Conservation (phyloP, 2,113 vertebrate genomes). For the Laticauda laticaudata region DNA sequence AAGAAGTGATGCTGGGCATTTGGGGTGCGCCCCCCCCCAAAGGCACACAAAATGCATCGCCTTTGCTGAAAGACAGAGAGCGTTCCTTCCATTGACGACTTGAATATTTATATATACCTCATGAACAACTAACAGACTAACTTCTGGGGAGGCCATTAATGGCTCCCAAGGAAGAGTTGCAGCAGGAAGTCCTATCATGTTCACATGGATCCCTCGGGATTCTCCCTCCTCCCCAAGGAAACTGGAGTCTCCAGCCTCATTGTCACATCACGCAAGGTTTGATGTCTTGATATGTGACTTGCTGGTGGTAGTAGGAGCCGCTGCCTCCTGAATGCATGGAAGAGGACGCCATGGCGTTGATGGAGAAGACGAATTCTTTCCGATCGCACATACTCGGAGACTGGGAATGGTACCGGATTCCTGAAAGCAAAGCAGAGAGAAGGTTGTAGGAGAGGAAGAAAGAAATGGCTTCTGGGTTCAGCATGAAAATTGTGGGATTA, state of each 20-base stretch:
- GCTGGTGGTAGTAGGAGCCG: conserved; percentile 95
- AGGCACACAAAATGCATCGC: not conserved
- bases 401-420: conserved; percentile 96
- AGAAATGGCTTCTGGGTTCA: not conserved
- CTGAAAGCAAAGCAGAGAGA: conserved; percentile 64
- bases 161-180: not conserved
- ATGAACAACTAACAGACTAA: conserved; percentile 34
- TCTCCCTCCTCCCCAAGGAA: conserved; percentile 20
- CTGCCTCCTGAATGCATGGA: conserved; percentile 90
- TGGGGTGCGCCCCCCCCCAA: not conserved
- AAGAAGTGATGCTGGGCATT: not conserved
- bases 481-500: not conserved
- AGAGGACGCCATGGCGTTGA: conserved; percentile 97
- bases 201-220: conserved; percentile 3
- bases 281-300: conserved; percentile 99
- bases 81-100: conserved; percentile 18
- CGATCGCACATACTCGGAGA: conserved; percentile 97
- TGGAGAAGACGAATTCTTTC: conserved; percentile 98
- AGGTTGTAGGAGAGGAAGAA: not conserved
- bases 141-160: not conserved
- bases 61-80: not conserved
- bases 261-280: conserved; percentile 98
- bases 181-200: not conserved
- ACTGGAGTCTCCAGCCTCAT: conserved; percentile 15
- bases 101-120: conserved; percentile 57